These are phyloP conservation scores for Lasioglossum pauxillum DNA, from an alignment of 2,888 invertebrate species.

Conservation along the genomic window DNA sequence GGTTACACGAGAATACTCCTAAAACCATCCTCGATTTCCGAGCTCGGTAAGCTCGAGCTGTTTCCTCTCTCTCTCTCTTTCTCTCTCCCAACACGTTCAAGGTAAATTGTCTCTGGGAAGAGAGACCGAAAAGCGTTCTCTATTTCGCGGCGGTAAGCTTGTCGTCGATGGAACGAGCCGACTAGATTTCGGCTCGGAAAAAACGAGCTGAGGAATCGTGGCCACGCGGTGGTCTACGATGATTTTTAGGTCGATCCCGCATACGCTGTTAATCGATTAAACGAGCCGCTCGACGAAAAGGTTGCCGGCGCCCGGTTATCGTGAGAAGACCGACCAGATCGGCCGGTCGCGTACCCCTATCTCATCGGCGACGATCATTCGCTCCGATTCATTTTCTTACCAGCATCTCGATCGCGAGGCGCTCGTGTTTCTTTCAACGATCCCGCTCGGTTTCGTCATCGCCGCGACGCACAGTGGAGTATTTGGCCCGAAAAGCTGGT, in stretches of 20 bases:
- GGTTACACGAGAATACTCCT: slow-evolving; percentile 82
- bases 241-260: slow-evolving; percentile 68
- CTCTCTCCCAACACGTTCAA: neutral
- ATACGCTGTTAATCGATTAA: slow-evolving; percentile 58
- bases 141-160: neutral
- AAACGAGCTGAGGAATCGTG: neutral
- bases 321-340: slow-evolving; percentile 63
- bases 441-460: neutral
- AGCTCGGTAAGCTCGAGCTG: neutral
- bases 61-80: neutral
- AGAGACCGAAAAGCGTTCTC: neutral
- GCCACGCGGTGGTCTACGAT: neutral
- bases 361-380: slow-evolving; percentile 18
- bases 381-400: slow-evolving; percentile 36
- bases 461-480: too few relatives aligned
- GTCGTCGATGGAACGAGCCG: neutral
- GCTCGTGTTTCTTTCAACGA: neutral
- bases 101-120: slow-evolving; percentile 11
- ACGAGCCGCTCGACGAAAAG: slow-evolving; percentile 41
- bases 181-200: neutral
- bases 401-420: slow-evolving; percentile 28
- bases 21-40: slow-evolving; percentile 72
- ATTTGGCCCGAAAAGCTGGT: too few relatives aligned
- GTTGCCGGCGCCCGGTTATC: slow-evolving; percentile 64
- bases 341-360: slow-evolving; percentile 33